phyloP scores from a whole-genome alignment of 2,797 vertebrate genomes.

The Pseudochaenichthys georgianus region DNA sequence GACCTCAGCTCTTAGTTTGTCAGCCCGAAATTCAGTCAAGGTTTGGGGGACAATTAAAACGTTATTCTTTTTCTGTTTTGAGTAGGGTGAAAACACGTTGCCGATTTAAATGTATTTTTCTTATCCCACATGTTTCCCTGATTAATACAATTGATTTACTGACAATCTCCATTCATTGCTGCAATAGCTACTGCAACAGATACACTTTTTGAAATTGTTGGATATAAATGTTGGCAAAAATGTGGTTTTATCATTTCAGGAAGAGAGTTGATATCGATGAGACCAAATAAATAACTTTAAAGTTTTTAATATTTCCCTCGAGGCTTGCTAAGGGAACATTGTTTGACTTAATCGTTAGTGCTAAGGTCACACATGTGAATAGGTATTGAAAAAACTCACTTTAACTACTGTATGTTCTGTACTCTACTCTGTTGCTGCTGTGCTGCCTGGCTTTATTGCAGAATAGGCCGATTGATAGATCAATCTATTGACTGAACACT shows the following conservation, averaged over 20 bases:
- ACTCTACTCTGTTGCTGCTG: neutral
- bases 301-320: neutral
- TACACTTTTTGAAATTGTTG: neutral
- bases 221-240: neutral
- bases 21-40: neutral
- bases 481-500: neutral
- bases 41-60: too few species aligned
- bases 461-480: neutral
- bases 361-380: neutral
- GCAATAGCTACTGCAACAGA: neutral
- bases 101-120: neutral
- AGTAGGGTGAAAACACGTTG: neutral
- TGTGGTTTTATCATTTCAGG: neutral
- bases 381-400: neutral
- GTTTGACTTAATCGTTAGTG: neutral
- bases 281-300: neutral
- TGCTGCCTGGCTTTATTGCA: neutral
- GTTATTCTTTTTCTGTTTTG: too few species aligned
- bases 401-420: too few species aligned
- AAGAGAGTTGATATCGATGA: neutral
- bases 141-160: neutral
- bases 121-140: neutral
- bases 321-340: neutral
- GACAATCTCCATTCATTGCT: neutral
- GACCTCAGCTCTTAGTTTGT: neutral